These are phyloP conservation scores for Pangasius sanitwongsei DNA, from an alignment of 2,797 vertebrate species.

Conservation along the genomic window DNA sequence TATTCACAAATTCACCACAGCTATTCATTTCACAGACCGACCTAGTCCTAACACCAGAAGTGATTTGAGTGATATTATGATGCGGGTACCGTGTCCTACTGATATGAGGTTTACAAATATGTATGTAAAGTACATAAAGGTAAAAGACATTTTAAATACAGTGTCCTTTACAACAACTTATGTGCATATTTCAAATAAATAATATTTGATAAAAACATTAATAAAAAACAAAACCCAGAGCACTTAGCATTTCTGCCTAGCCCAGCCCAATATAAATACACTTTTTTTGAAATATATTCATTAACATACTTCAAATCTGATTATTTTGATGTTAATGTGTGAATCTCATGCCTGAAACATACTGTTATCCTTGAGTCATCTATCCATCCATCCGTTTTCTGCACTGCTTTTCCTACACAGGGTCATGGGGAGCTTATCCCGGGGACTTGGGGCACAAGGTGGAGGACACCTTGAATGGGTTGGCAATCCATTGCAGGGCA, in stretches of 20 bases:
- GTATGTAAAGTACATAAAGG: background rate
- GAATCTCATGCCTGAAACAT: background rate
- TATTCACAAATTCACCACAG: background rate
- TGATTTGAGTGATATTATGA: background rate
- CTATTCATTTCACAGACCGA: background rate
- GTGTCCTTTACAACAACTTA: background rate
- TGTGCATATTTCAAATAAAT: background rate
- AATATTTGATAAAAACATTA: background rate
- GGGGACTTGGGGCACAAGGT: too few relatives aligned
- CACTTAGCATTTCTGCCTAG: background rate
- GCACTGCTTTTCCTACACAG: too few relatives aligned
- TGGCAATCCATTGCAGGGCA: too few relatives aligned
- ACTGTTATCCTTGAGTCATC: background rate
- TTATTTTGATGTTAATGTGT: background rate
- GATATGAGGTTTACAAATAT: background rate
- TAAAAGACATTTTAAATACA: background rate
- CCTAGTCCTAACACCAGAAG: background rate
- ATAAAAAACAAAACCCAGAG: background rate
- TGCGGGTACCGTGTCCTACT: background rate
- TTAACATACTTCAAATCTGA: background rate
- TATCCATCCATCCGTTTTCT: too few relatives aligned
- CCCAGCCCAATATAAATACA: background rate
- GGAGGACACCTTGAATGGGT: too few relatives aligned
- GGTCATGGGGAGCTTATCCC: too few relatives aligned
- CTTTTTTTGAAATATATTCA: background rate